These are phyloP conservation scores for Tichodroma muraria DNA, from an alignment of 2,113 vertebrate genomes.

Conservation along the genomic window DNA sequence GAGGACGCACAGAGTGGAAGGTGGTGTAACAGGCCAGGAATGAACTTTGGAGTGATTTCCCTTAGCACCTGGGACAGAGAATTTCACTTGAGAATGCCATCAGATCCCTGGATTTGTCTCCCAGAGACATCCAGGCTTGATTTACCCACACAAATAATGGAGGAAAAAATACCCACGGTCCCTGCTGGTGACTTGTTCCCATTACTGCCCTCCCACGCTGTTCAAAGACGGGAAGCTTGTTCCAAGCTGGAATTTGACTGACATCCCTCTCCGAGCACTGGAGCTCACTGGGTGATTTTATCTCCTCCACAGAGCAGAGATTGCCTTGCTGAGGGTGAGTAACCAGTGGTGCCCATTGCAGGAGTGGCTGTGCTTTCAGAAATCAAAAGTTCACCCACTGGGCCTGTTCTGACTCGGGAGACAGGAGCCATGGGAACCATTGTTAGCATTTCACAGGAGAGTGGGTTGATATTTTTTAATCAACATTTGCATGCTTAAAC, in stretches of 20 bases:
- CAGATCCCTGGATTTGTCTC: neutral
- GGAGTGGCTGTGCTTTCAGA: neutral
- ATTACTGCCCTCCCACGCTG: neutral
- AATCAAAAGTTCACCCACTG: conserved; percentile 44
- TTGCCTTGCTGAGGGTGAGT: neutral
- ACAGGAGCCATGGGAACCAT: conserved; percentile 56
- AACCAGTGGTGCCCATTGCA: neutral
- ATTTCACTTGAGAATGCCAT: neutral
- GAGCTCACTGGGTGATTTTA: neutral
- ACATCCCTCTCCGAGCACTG: neutral
- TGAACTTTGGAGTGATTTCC: neutral
- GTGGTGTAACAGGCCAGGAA: neutral
- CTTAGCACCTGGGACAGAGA: neutral
- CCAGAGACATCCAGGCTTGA: neutral
- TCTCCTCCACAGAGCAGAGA: neutral
- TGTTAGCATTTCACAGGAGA: conserved; percentile 22
- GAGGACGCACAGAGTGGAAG: neutral
- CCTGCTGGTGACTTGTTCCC: neutral
- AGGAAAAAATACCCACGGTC: neutral
- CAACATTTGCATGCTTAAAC: conserved; percentile 43
- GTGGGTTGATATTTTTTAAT: conserved; percentile 52
- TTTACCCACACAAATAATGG: neutral
- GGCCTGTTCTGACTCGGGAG: conserved; percentile 3
- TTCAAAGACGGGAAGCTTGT: neutral
- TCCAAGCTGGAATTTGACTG: neutral